Percentiles rank a stretch among this genome's conserved stretches.
Conservation (phyloP, 2,888 invertebrate genomes). For the Pyrgus malvae region DNA sequence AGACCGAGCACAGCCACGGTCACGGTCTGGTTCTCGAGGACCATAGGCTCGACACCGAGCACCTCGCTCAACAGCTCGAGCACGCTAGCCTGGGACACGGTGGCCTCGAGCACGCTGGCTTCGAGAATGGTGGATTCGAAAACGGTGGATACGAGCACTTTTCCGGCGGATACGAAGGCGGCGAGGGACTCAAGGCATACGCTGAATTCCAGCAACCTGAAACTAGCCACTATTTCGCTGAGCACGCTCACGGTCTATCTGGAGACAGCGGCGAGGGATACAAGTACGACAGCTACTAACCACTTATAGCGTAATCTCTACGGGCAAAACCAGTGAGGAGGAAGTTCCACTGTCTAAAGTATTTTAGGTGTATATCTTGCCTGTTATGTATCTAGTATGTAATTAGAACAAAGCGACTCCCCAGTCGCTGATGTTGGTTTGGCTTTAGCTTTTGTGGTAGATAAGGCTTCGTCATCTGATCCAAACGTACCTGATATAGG, state of each 20-base stretch:
- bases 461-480: conserved; percentile 42
- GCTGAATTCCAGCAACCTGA: conserved; percentile 60
- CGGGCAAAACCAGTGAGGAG: conserved; percentile 48
- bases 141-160: conserved; percentile 50
- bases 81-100: conserved; percentile 52
- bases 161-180: conserved; percentile 56
- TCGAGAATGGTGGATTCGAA: conserved; percentile 50
- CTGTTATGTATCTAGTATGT: conserved; percentile 50
- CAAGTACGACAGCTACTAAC: conserved; percentile 68
- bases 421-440: conserved; percentile 44
- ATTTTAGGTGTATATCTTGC: conserved; percentile 61
- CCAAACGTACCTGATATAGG: conserved; percentile 72
- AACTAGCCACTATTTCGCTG: conserved; percentile 55
- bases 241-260: conserved; percentile 55
- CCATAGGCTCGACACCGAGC: conserved; percentile 72
- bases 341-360: conserved; percentile 45
- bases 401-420: conserved; percentile 37
- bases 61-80: conserved; percentile 47
- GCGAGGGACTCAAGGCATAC: conserved; percentile 64
- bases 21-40: conserved; percentile 83
- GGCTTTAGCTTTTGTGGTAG: conserved; percentile 47
- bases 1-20: conserved; percentile 81
- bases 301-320: conserved; percentile 42
- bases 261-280: conserved; percentile 64
- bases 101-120: conserved; percentile 40